Base-by-base conservation (phyloP, 2,888 invertebrate species). In the Cheilosia pagana region DNA sequence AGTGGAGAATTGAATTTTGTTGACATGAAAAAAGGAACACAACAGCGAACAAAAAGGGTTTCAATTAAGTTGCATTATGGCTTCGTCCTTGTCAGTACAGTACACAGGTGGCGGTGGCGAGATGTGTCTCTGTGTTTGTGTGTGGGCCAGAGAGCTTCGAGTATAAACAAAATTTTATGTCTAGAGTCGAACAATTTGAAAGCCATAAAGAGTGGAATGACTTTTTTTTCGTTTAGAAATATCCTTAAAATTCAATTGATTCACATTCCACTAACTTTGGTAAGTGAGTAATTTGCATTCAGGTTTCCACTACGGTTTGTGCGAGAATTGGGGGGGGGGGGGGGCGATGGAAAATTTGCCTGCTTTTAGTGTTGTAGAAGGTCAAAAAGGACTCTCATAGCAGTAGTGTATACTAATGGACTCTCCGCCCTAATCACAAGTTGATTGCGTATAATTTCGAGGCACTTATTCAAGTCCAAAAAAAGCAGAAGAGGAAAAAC, bases 51-150 rank as follows among this genome's bases (percentile, higher is more conserved):
- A 41, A 78, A 79, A 76, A 76, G 81, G 70, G 67, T 85, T 85
- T 85, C 75, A 85, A 85, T 85, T 85, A 85, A 85, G 71, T 76
- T 85, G 75, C 81, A 85, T 81, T 81, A 76, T 85, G 85, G 71
- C 71, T 75, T 85, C 60, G 63, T 79, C 70, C 74, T 79, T 72
- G 53, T 45, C 50, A n/a, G n/a, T 8, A 28, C n/a, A 48, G 70
- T 35, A 10, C 41, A 72, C 68, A 74, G 78, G 82, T 74, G 78
- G 45, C 5, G 48, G 14, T 35, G 35, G 12, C 12, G 35, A 35
- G 12, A 35, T 35, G 35, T 35, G 3, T 21, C n/a, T 23, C 12
- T 16, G 45, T 57, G 57, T 65, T 23, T 52, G 53, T 19, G 63
- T 65, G 50, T 3, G n/a, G 59, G 31, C n/a, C n/a, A 21, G 53